Conservation (phyloP, 2,797 vertebrate genomes). For the Synaphobranchus kaupii region DNA sequence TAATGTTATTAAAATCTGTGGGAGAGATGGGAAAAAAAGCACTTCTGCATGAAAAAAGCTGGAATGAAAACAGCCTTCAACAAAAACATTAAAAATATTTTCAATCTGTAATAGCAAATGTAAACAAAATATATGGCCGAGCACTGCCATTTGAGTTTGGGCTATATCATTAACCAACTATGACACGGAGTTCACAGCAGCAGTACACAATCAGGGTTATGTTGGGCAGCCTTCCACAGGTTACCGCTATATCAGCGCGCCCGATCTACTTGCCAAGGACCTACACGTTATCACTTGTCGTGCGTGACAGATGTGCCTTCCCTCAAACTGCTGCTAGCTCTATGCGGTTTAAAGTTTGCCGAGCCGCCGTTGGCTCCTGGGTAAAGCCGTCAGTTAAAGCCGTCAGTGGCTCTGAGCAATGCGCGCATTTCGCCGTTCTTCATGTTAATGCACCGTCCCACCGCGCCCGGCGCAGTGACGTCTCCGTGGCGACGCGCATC, state of each 20-base stretch:
- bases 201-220: neutral
- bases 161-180: neutral
- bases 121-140: too few species aligned
- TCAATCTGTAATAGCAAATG: too few species aligned
- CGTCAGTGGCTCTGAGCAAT: neutral
- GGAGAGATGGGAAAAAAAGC: too few species aligned
- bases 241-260: neutral
- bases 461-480: neutral
- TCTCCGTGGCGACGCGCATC: neutral
- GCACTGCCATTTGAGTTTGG: neutral
- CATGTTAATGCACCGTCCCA: neutral
- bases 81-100: neutral
- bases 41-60: too few species aligned
- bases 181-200: neutral
- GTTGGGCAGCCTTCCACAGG: neutral
- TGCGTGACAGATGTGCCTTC: neutral
- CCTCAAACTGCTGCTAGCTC: neutral
- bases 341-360: neutral
- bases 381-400: neutral
- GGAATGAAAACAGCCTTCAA: too few species aligned
- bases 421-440: neutral
- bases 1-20: neutral
- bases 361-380: neutral
- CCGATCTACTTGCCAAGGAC: neutral
- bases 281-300: neutral